Evolutionary conservation across 2,113 vertebrate genomes (phyloP).

Genomic region (Miniopterus natalensis): DNA sequence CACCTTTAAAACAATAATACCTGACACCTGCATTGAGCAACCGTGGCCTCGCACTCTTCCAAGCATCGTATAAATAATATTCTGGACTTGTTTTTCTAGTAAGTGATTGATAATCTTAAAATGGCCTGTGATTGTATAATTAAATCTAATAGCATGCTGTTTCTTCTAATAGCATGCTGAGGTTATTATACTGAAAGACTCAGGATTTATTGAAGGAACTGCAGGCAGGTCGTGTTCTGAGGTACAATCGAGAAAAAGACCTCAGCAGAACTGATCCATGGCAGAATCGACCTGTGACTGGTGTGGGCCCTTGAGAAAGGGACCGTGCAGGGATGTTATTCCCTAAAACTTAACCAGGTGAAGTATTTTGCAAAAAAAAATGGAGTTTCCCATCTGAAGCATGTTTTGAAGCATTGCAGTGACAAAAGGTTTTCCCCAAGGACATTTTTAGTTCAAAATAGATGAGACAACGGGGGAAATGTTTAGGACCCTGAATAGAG

Average conservation of each 20-base stretch:
- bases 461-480: not conserved
- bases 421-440: too few relatives aligned
- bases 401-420: not conserved
- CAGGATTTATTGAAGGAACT: fast-evolving
- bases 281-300: too few relatives aligned
- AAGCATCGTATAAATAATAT: not conserved
- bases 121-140: not conserved
- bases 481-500: not conserved
- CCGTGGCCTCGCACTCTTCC: fast-evolving
- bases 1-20: not conserved
- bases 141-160: not conserved
- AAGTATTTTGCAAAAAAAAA: too few relatives aligned
- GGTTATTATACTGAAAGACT: not conserved
- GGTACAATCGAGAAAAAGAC: fast-evolving
- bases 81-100: too few relatives aligned
- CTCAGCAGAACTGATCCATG: not conserved
- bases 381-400: not conserved
- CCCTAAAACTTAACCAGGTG: not conserved
- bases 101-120: not conserved
- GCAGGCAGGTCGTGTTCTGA: not conserved
- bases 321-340: fast-evolving
- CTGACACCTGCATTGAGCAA: fast-evolving
- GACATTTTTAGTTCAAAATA: not conserved
- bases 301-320: fast-evolving
- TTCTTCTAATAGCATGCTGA: not conserved